Conservation (phyloP, 2,113 vertebrate genomes). For the Alethe castanea region DNA sequence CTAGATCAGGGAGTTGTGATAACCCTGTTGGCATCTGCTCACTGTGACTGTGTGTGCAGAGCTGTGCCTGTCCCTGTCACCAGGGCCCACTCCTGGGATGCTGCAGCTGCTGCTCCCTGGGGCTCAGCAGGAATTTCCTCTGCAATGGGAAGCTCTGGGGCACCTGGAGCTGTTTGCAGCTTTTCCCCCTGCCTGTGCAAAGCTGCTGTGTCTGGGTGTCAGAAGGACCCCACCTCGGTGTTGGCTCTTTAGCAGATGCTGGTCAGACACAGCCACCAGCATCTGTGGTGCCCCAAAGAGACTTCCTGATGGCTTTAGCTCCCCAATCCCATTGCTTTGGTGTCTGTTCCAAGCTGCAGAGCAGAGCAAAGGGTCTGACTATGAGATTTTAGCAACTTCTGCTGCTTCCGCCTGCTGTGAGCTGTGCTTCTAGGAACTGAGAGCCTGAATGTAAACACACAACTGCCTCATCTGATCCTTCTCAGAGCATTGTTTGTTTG, state of each 20-base stretch:
- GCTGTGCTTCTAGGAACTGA: not conserved
- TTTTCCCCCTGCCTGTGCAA: not conserved
- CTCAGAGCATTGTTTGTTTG: slow-evolving; percentile 34
- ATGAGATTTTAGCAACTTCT: not conserved
- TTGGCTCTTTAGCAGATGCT: not conserved
- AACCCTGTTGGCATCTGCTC: not conserved
- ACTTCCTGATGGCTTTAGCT: not conserved
- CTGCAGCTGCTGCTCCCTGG: not conserved
- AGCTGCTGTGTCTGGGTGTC: not conserved
- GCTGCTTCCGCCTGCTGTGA: not conserved
- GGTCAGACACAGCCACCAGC: not conserved
- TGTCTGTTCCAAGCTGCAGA: not conserved
- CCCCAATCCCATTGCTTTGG: not conserved
- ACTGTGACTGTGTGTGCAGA: not conserved
- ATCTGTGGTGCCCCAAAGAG: not conserved
- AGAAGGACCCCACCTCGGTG: not conserved
- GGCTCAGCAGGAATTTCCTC: not conserved
- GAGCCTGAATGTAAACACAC: slow-evolving; percentile 23
- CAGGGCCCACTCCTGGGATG: not conserved
- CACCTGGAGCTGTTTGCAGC: not conserved
- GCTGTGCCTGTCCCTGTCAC: not conserved
- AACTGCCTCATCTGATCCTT: slow-evolving; percentile 13
- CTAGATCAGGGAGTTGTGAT: not conserved
- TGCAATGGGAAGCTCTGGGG: not conserved
- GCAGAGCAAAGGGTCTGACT: not conserved